A percentile compares a stretch with the other conserved stretches of the same genome.
Evolutionary conservation across 2,797 vertebrate species (phyloP).

Genomic region (Brotula barbata): DNA sequence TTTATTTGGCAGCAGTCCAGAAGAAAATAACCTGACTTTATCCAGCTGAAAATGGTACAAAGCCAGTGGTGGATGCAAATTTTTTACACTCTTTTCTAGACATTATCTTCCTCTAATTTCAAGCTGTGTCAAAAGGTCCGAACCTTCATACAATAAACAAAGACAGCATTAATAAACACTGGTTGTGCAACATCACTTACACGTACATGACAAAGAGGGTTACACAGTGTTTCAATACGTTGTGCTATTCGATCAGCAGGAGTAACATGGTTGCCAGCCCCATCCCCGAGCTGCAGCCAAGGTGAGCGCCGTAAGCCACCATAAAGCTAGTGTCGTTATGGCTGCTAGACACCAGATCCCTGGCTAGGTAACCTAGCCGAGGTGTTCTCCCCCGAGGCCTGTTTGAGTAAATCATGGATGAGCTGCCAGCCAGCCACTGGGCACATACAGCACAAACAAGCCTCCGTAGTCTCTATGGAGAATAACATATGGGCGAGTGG

Average conservation of each 20-base stretch:
- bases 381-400: slow-evolving; percentile 68
- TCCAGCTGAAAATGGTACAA: neutral
- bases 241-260: slow-evolving; percentile 36
- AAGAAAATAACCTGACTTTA: neutral
- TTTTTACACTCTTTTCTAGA: neutral
- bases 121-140: neutral
- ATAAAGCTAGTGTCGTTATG: slow-evolving; percentile 55
- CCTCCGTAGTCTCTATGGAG: slow-evolving; percentile 60
- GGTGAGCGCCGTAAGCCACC: slow-evolving; percentile 40
- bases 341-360: slow-evolving; percentile 75
- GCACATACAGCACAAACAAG: slow-evolving; percentile 67
- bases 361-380: slow-evolving; percentile 73
- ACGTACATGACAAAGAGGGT: slow-evolving; percentile 20
- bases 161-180: neutral
- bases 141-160: neutral
- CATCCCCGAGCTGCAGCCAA: slow-evolving; percentile 20
- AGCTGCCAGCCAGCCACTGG: slow-evolving; percentile 67
- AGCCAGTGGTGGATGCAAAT: neutral
- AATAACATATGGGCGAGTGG: slow-evolving; percentile 31
- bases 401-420: slow-evolving; percentile 83
- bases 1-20: no score
- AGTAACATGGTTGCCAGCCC: slow-evolving; percentile 35
- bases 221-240: slow-evolving; percentile 35
- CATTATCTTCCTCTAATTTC: neutral
- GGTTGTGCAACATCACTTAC: slow-evolving; percentile 4